Base-by-base conservation (phyloP, 2,888 invertebrate species). In the Leptopterna dolabrata region DNA sequence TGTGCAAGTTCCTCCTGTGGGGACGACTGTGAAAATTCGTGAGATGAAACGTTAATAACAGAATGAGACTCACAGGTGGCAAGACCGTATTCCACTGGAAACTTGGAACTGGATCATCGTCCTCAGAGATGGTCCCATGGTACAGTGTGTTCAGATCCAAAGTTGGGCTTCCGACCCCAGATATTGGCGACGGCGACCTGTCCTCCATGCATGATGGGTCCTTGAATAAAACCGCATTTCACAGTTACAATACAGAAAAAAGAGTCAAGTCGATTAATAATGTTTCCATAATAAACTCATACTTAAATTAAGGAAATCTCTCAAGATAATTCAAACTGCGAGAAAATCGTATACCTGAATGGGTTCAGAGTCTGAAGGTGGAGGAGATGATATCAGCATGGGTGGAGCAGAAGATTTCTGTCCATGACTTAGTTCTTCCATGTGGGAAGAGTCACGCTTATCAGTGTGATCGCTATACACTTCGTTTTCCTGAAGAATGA, bases 131-230 rank as follows among this genome's bases (percentile, higher is more conserved):
- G 90, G 94, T 94, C 19, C 83, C 83, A 30, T 83, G 63, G 70
- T 83, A 83, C n/a, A 94, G 91, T 0, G 93, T 94, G 3, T 93
- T 92, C 89, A 94, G 91, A 91, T 94, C 94, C 29, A 94, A 91
- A 0, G 93, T 93, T 0, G 93, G 92, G 36, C 88, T 87, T 7
- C 70, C 87, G 11, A 88, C 88, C 55, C 89, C 89, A 29, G 88
- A 87, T 19, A 88, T 88, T 27, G 89, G 88, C 7, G 89, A 89
- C 13, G 88, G 88, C 24, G 88, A 88, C 14, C 88, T 76, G n/a
- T 89, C 89, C n/a, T 88, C 89, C 0, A 16, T n/a, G 16, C 9
- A 29, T 19, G 13, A 24, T 16, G 81, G 51, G 16, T 29, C 51
- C 45, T 81, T 29, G 6, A 55, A 55, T 36, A 36, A 2, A 36